These are phyloP conservation scores for Ptilonorhynchus violaceus DNA, from an alignment of 2,113 vertebrate species.

Conservation along the genomic window DNA sequence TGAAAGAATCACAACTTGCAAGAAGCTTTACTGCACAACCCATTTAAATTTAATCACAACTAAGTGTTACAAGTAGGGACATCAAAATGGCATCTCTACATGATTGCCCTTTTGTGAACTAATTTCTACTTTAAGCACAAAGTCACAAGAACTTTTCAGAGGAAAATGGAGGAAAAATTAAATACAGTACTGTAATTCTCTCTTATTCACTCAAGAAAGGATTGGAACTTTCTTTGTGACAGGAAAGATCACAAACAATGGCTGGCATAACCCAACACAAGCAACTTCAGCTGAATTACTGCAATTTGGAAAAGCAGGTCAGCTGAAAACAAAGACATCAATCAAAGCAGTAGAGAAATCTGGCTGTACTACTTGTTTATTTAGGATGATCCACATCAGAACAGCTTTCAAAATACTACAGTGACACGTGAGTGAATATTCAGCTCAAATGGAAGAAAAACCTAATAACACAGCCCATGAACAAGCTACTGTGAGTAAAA, in stretches of 20 bases:
- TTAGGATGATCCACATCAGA: not conserved
- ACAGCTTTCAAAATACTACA: not conserved
- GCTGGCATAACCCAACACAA: not conserved
- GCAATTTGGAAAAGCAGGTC: not conserved
- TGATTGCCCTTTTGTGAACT: not conserved
- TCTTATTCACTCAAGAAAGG: not conserved
- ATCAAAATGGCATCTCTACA: not conserved
- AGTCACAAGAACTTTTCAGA: not conserved
- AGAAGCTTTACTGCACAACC: not conserved
- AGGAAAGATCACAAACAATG: not conserved
- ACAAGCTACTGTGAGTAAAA: not conserved
- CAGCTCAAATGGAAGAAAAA: not conserved
- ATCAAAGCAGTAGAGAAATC: not conserved
- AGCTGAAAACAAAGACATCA: not conserved
- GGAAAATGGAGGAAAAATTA: not conserved
- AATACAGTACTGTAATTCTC: not conserved
- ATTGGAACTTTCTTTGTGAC: not conserved
- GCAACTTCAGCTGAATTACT: not conserved
- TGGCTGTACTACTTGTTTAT: not conserved
- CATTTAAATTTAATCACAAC: not conserved
- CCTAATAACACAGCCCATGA: not conserved
- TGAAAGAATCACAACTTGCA: not conserved
- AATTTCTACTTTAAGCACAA: not conserved
- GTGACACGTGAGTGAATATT: not conserved
- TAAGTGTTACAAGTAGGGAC: fast-evolving